Base-by-base conservation (phyloP, 1,140 invertebrate species). In the Drosophila nigromelanica region DNA sequence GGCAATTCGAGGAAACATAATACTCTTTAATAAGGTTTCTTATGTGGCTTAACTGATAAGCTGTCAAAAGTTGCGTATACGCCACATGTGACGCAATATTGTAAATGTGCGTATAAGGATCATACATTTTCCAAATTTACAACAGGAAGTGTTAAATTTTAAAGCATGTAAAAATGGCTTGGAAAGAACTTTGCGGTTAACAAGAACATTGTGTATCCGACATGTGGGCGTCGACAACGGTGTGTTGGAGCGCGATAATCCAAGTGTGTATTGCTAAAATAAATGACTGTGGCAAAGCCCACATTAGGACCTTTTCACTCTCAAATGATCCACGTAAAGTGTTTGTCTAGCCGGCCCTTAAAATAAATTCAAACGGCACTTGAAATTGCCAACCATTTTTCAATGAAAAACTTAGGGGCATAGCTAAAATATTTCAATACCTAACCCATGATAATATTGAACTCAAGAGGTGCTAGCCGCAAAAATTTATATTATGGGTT, bases 401-500 rank as follows among this genome's bases (percentile, higher is more conserved):
- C 70, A 76, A 60, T 61, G 30, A 43, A 56, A 70, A 63, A 58
- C 51, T 43, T 51, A 51, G 14, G 42, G 51, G 50, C 40, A 40
- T 15, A 61, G 42, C 40, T 11, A 4, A 37, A 47, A 55, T 27
- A 64, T 60, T 47, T 54, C 14, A 18, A 27, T 39, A 14, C 27
- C 14, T 48, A 40, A 33, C 8, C 43, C 37, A 64, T 56, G 50
- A 47, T 50, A 61, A 51, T 68, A 50, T 61, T 8, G 30, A 24
- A 15, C 52, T 27, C 6, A 51, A 18, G 27, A 35, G 15, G 15
- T 35, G n/a, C 14, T 11, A 39, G 15, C 50, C 59, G 21, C 58
- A 69, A 51, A 69, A 69, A 74, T 76, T 76, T 66, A 76, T 76
- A 56, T 59, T 76, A 56, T 59, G 55, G 63, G 55, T 14, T 72